Percentiles rank a stretch among this genome's conserved stretches.
These are phyloP conservation scores for Papilio glaucus DNA, from an alignment of 1,140 invertebrate species.

Conservation along the genomic window DNA sequence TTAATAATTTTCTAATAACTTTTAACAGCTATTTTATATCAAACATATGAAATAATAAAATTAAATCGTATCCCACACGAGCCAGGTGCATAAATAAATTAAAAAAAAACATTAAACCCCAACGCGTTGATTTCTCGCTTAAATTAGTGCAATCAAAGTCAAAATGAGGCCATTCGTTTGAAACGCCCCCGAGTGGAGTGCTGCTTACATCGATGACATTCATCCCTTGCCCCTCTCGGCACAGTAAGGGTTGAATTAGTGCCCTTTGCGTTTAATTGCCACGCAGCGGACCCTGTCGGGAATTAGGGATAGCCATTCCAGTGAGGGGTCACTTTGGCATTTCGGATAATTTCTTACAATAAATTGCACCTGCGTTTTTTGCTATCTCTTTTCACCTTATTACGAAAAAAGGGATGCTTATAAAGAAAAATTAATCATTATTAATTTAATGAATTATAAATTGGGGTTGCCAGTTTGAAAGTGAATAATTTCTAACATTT, in stretches of 20 bases:
- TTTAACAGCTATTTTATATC: too few species aligned
- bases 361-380: slow-evolving; percentile 19
- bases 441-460: too few species aligned
- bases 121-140: neutral
- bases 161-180: slow-evolving; percentile 15
- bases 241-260: slow-evolving; percentile 18
- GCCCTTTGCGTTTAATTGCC: slow-evolving; percentile 22
- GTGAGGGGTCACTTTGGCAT: slow-evolving; percentile 15
- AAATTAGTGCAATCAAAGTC: slow-evolving; percentile 2
- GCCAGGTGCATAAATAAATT: neutral
- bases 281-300: neutral
- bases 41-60: neutral
- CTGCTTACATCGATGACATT: neutral
- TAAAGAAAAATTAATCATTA: neutral
- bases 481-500: neutral
- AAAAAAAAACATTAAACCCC: neutral
- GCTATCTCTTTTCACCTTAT: neutral
- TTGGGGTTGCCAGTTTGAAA: neutral
- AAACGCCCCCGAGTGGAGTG: neutral
- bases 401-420: neutral
- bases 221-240: neutral
- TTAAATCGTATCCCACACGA: neutral
- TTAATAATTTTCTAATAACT: too few species aligned
- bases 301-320: slow-evolving; percentile 19
- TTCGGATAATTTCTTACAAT: slow-evolving; percentile 18